A percentile compares a stretch with the other conserved stretches of the same genome.
phyloP scores from a whole-genome alignment of 2,888 invertebrate species.

The Rugalucina vietnamica region DNA sequence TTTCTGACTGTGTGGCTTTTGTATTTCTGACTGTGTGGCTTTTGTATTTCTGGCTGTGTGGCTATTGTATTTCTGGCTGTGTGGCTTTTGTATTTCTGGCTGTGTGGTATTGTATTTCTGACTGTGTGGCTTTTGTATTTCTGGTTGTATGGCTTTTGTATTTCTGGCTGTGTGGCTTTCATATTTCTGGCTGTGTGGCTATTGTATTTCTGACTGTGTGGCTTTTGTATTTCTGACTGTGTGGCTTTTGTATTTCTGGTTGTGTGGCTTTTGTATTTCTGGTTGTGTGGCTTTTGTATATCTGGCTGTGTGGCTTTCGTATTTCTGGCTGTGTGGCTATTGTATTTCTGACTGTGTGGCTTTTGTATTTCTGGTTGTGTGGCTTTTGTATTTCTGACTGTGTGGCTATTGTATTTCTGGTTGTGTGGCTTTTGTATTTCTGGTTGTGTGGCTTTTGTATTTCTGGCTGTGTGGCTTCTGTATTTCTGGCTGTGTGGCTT shows the following conservation, averaged over 20 bases:
- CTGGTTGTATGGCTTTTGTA: background rate
- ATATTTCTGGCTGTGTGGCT: background rate
- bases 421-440: background rate
- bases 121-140: background rate
- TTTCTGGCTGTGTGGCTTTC: background rate
- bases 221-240: background rate
- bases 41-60: background rate
- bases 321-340: background rate
- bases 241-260: background rate
- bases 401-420: background rate
- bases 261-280: background rate
- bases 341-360: background rate
- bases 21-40: background rate
- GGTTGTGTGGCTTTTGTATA: background rate
- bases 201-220: background rate
- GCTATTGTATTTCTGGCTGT: background rate
- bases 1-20: background rate
- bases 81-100: background rate
- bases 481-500: background rate
- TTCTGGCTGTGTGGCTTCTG: background rate
- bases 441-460: background rate
- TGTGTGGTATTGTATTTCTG: background rate
- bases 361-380: background rate
- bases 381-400: background rate
- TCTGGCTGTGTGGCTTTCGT: background rate